Evolutionary conservation across 2,888 invertebrate genomes (phyloP), one percentile per base, ranked within the genome.

Genomic region (Leptinotarsa peninsularis): DNA sequence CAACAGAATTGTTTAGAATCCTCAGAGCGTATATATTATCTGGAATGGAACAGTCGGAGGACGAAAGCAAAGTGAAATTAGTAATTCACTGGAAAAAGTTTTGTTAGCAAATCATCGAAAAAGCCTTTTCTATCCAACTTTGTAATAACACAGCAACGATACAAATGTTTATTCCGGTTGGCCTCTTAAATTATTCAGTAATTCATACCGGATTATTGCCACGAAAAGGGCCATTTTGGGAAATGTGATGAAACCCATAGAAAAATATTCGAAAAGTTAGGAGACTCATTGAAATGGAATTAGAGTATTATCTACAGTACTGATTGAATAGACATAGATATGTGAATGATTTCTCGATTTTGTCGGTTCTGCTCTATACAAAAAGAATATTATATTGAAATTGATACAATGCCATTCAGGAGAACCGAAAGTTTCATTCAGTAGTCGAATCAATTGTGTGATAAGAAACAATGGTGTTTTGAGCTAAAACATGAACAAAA

Each of bases 71-170:
- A 58, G 58, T n/a, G 58, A 70, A 58, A 58, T 54, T 49, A 68
- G 68, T 54, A 52, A 54, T 68, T 68, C 68, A n/a, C 17, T 7
- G 52, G 54, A 60, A 58, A 54, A 70, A 70, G 70, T 70, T 58
- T 49, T 21, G 56, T 33, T 60, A 14, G 54, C 58, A 70, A 70
- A 58, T 70, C 49, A 69, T 50, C 69, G 56, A 43, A 69, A 33
- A 33, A 56, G 56, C 43, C 21, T 70, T 54, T 70, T n/a, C 70
- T 18, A 58, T 58, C 49, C 18, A 27, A 70, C 58, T 70, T 43
- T 21, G 58, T n/a, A 70, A 70, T 21, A 70, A 70, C 58, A 70
- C 43, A 58, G 15, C 50, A 58, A 17, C 58, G 70, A 58, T 49
- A 70, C 70, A 54, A 69, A 21, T 63, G 63, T 63, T 63, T 33